These are phyloP conservation scores for Pelagia noctiluca DNA, from an alignment of 30 jellyfish, hydroid and myxozoan genomes.

Conservation along the genomic window DNA sequence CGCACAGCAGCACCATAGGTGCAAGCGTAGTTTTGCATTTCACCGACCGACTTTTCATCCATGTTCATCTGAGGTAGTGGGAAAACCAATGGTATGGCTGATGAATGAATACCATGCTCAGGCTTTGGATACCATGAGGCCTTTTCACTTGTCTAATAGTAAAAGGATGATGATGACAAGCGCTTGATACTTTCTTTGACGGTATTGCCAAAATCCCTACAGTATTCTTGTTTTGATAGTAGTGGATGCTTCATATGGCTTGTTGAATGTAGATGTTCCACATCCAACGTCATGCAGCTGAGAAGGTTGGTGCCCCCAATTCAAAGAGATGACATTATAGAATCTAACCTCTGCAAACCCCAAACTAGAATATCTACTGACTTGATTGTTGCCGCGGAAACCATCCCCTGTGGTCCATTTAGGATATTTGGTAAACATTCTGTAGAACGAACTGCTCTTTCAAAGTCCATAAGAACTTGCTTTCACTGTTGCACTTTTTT, in stretches of 20 bases:
- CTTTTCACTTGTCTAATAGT: slow-evolving; percentile 43
- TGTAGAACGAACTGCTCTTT: slow-evolving; percentile 35
- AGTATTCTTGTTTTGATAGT: slow-evolving; percentile 40
- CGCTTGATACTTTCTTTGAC: slow-evolving; percentile 42
- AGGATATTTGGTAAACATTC: slow-evolving; percentile 26
- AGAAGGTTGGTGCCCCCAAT: slow-evolving; percentile 47
- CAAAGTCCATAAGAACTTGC: slow-evolving; percentile 32
- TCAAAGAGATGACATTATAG: slow-evolving; percentile 50
- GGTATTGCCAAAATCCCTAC: slow-evolving; percentile 46
- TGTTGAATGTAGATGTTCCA: slow-evolving; percentile 51
- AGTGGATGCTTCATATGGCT: slow-evolving; percentile 44
- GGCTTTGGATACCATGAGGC: slow-evolving; percentile 46
- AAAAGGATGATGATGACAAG: slow-evolving; percentile 28
- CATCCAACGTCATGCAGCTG: slow-evolving; percentile 34
- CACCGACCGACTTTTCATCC: slow-evolving; percentile 24
- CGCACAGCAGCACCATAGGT: slow-evolving; percentile 43
- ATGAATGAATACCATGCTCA: slow-evolving; percentile 25
- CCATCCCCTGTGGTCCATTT: slow-evolving; percentile 60
- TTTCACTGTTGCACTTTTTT: slow-evolving; percentile 25
- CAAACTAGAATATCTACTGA: slow-evolving; percentile 47
- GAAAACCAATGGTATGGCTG: slow-evolving; percentile 34
- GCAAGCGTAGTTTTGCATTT: slow-evolving; percentile 36
- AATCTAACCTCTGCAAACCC: slow-evolving; percentile 40
- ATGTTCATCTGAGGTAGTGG: slow-evolving; percentile 46
- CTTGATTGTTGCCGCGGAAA: slow-evolving; percentile 20